Evolutionary conservation across 2,113 vertebrate genomes (phyloP), one percentile per base, ranked within the genome.

Genomic region (Epinephelus fuscoguttatus): DNA sequence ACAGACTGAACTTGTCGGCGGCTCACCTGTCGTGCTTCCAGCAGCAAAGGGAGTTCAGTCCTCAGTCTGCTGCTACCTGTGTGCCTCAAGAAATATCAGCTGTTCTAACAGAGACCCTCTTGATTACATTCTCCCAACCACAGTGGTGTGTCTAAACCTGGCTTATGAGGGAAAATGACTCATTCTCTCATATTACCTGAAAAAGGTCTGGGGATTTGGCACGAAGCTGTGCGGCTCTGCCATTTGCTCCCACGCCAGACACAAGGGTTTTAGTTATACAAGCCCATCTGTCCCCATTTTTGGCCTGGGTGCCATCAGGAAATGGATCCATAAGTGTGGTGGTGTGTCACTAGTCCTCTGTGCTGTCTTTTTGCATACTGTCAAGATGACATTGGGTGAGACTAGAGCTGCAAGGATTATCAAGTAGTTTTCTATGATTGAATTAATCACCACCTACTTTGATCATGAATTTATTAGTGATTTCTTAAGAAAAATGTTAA

Each of bases 221-320:
- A 17, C 18, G 45, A 33, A n/a, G 53, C 63, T 61, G 0, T 2
- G 17, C 75, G 37, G 59, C 52, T n/a, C 72, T 69, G 64, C 57
- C 81, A 80, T 78, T 83, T 71, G 61, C 72, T 88, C 73, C 77
- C 42, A 83, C 47, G 0, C 6, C 64, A 42, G 45, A 25, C 37
- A 64, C 21, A 69, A 67, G 23, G 67, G 49, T 52, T 76, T 49
- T 30, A 11, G 78, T 75, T 82, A 69, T 33, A 82, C 55, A 60
- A 84, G 67, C 50, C 55, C 19, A 66, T 88, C 73, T 70, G 19
- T 61, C 50, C 40, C 42, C n/a, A 77, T 87, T 74, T 61, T 45
- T 74, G 56, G 63, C 27, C 60, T 30, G 3, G 9, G 18, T 52
- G 52, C 7, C 5, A 2, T 66, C 61, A 37, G 30, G 11, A 71